Evolutionary conservation across 2,888 invertebrate genomes (phyloP), one percentile per base, ranked within the genome.

Genomic region (Drosophila nr. fundita): DNA sequence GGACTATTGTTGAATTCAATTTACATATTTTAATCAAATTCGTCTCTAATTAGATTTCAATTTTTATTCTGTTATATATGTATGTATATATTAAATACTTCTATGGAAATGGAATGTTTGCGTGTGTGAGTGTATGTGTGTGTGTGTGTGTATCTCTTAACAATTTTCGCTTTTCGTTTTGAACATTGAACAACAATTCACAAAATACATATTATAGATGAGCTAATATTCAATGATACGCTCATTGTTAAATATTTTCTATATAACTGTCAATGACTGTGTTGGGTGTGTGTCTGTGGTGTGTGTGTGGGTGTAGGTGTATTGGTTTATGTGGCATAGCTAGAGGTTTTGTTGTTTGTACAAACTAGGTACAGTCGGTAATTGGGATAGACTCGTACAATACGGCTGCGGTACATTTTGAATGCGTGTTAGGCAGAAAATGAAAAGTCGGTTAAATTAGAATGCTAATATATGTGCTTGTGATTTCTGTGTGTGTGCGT

Each of bases 341-440:
- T 83, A 68, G 70, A 69, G 83, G 58, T 73, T 78, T 58, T 55
- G 49, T 72, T 73, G 68, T 84, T 83, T 85, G 75, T 85, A 84
- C 81, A 79, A 77, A 83, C 87, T 70, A 89, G 84, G 89, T 87
- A 87, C 87, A 71, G 83, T 72, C 72, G 85, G 73, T 88, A 67
- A 73, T 73, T 68, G 77, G 73, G 68, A 71, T 83, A 79, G 72
- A 76, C 66, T 64, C 71, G 64, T 74, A 60, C 60, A 74, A 67
- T 75, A 83, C 73, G 73, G 60, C 45, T 81, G 72, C 54, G 68
- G 69, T 81, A 70, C 71, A 76, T 71, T 65, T 29, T 32, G 32
- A 59, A 59, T 59, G 68, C 68, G 32, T 67, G 24, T 55, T 67
- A 68, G 68, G 71, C 68, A 67, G 67, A 52, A 70, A 70, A 58